Percentiles rank a stretch among this genome's conserved stretches.
These are phyloP conservation scores for Phylloscopus whistleri DNA, from an alignment of 2,113 vertebrate species.

Conservation along the genomic window DNA sequence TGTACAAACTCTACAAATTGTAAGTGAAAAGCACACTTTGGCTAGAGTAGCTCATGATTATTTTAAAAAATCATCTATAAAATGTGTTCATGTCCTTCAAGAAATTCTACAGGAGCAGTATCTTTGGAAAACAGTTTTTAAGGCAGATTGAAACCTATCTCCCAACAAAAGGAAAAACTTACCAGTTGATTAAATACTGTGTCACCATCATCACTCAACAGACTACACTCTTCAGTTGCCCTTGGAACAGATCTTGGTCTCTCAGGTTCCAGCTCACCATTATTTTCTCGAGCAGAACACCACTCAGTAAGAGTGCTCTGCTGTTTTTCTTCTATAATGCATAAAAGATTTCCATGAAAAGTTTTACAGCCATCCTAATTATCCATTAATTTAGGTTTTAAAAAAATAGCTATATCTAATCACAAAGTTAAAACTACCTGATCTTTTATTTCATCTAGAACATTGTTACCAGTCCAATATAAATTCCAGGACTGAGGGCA, in stretches of 20 bases:
- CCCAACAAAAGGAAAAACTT: constrained; percentile 8
- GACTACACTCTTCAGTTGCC: constrained; percentile 67
- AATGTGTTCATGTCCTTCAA: background rate
- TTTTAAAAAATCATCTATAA: background rate
- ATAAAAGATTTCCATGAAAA: background rate
- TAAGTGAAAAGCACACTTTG: background rate
- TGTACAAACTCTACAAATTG: background rate
- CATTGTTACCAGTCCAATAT: background rate
- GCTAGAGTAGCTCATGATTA: background rate
- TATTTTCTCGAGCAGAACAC: constrained; percentile 76
- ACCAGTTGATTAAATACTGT: constrained; percentile 78
- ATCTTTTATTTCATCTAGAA: background rate
- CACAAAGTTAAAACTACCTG: background rate
- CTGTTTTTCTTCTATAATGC: constrained; percentile 80
- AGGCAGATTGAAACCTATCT: background rate
- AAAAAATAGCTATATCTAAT: background rate
- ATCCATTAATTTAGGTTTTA: background rate
- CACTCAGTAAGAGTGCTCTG: constrained; percentile 83
- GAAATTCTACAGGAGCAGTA: background rate
- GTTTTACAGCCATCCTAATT: background rate
- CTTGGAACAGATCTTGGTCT: constrained; percentile 59
- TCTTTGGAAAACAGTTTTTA: background rate
- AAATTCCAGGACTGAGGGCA: background rate
- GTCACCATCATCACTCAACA: constrained; percentile 73
- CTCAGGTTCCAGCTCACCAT: constrained; percentile 52